Conservation (phyloP, 2,113 vertebrate genomes). For the Amia ocellicauda region DNA sequence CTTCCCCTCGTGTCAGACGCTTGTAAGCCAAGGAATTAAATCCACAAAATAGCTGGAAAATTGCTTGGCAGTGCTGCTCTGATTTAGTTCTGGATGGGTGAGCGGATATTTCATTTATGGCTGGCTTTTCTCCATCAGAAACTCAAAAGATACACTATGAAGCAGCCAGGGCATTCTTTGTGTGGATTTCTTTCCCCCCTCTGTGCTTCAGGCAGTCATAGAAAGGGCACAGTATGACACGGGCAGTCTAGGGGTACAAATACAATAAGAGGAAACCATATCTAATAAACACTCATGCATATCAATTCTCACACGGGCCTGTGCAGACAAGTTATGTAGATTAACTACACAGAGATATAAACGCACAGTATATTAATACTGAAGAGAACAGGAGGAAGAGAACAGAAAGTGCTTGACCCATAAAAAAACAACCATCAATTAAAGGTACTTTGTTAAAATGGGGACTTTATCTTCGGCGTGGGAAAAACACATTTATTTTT, state of each 20-base stretch:
- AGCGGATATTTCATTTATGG: conserved; percentile 57
- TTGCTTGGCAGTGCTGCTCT: conserved; percentile 61
- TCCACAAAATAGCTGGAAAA: conserved; percentile 66
- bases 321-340: too few relatives aligned
- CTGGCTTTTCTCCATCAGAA: conserved; percentile 61
- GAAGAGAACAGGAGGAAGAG: too few relatives aligned
- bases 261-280: too few relatives aligned
- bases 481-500: conserved; percentile 9
- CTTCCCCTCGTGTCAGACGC: conserved; percentile 11
- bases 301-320: too few relatives aligned
- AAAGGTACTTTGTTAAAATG: too few relatives aligned
- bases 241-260: too few relatives aligned
- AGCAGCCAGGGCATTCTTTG: conserved; percentile 9
- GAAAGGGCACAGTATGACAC: background rate
- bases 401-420: too few relatives aligned
- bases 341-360: too few relatives aligned
- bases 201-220: too few relatives aligned
- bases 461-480: background rate
- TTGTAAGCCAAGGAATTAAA: conserved; percentile 51
- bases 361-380: too few relatives aligned
- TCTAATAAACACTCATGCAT: too few relatives aligned
- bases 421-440: too few relatives aligned
- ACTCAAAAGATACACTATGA: conserved; percentile 7
- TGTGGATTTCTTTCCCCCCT: background rate
- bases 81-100: conserved; percentile 65